Conservation (phyloP, 2,888 invertebrate genomes). For the Drosophila nigritarsus region DNA sequence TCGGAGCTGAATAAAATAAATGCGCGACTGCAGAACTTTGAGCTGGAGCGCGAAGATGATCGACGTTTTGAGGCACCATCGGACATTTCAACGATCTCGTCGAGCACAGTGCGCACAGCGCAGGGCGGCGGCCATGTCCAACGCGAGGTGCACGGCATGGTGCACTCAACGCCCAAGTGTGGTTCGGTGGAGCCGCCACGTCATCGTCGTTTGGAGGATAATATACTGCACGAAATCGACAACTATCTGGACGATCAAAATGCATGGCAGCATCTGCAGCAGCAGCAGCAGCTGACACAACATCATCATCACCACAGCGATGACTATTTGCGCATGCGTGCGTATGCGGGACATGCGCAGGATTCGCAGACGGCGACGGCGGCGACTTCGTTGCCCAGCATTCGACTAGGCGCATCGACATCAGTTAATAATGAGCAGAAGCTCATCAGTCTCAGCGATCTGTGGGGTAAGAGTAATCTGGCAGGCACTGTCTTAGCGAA, state of each 20-base stretch:
- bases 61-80: constrained; percentile 73
- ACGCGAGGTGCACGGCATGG: constrained; percentile 58
- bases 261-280: constrained; percentile 49
- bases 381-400: constrained; percentile 67
- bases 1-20: constrained; percentile 83
- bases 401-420: constrained; percentile 31
- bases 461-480: constrained; percentile 82
- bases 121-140: constrained; percentile 18
- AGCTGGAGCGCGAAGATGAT: constrained; percentile 44
- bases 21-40: constrained; percentile 75
- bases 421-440: constrained; percentile 49
- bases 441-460: constrained; percentile 83
- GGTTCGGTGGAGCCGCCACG: constrained; percentile 48
- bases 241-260: constrained; percentile 78
- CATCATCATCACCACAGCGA: constrained; percentile 65
- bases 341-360: constrained; percentile 13
- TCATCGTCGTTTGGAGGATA: constrained; percentile 46
- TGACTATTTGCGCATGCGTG: constrained; percentile 55
- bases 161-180: constrained; percentile 83
- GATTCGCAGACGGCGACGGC: constrained; percentile 50
- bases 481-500: constrained; percentile 63
- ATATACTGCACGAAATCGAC: constrained; percentile 82
- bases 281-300: constrained; percentile 13
- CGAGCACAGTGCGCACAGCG: constrained; percentile 75
- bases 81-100: constrained; percentile 83